Conservation (phyloP, 2,888 invertebrate species). For the Ichneumoninae sp. region DNA sequence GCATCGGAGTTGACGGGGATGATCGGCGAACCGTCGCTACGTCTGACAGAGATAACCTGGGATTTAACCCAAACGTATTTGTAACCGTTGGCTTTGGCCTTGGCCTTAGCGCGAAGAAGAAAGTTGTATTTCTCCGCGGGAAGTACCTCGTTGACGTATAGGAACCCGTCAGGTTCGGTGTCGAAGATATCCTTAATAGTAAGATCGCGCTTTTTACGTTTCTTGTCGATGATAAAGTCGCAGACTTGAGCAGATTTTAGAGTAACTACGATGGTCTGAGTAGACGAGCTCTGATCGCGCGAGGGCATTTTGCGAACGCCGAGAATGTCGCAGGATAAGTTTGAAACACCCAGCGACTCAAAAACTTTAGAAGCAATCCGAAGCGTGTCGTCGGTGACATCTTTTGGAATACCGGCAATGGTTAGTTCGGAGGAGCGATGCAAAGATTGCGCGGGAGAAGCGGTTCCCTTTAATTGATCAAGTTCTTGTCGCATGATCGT, state of each 20-base stretch:
- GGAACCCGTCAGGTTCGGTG: background rate
- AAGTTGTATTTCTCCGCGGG: background rate
- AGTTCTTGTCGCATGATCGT: too few species aligned
- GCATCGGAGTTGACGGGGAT: background rate
- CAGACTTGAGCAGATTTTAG: background rate
- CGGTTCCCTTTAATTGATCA: too few species aligned
- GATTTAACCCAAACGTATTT: constrained; percentile 30
- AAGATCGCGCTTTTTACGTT: background rate
- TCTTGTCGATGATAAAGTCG: background rate
- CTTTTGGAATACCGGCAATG: too few species aligned
- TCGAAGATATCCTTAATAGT: background rate
- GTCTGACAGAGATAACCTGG: background rate
- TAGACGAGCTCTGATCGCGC: too few species aligned
- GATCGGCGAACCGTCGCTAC: background rate
- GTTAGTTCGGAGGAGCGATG: too few species aligned
- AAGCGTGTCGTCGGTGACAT: too few species aligned
- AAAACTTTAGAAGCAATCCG: too few species aligned
- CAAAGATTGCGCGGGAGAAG: too few species aligned
- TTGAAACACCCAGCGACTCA: too few species aligned
- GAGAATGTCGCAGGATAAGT: too few species aligned
- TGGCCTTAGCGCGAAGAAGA: background rate
- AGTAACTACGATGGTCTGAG: background rate
- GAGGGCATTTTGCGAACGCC: too few species aligned
- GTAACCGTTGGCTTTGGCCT: background rate
- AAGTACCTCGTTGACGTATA: background rate